These are phyloP conservation scores for Carassius auratus DNA, from an alignment of 2,113 vertebrate genomes.

Conservation along the genomic window DNA sequence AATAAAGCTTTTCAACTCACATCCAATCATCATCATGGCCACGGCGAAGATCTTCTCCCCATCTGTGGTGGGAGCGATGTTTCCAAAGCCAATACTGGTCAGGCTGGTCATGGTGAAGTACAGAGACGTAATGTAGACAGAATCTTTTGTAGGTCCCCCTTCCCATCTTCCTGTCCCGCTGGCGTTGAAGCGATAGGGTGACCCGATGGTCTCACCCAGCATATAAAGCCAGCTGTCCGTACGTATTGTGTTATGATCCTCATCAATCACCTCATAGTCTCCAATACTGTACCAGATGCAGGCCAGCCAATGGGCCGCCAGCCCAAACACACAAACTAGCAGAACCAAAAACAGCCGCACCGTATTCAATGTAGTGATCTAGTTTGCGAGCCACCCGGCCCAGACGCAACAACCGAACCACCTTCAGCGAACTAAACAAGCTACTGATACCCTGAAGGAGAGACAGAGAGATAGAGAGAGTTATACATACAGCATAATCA, in stretches of 20 bases:
- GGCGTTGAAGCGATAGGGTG: slow-evolving; percentile 90
- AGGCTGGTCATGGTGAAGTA: slow-evolving; percentile 99
- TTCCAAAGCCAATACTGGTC: slow-evolving; percentile 97
- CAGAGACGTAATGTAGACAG: slow-evolving; percentile 95
- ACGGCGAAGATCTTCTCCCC: slow-evolving; percentile 99
- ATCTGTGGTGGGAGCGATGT: slow-evolving; percentile 96
- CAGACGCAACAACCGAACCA: slow-evolving; percentile 91
- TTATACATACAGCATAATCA: background rate
- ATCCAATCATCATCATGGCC: slow-evolving; percentile 99
- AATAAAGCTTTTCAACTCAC: slow-evolving; percentile 81
- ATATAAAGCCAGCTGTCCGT: slow-evolving; percentile 96
- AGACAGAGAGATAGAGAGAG: slow-evolving; percentile 1
- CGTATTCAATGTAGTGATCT: slow-evolving; percentile 98
- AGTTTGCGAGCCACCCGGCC: slow-evolving; percentile 95
- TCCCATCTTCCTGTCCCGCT: slow-evolving; percentile 92
- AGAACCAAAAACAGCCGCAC: slow-evolving; percentile 93
- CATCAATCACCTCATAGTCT: slow-evolving; percentile 96
- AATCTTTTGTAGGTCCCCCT: slow-evolving; percentile 94
- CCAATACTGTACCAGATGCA: slow-evolving; percentile 99
- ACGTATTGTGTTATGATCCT: slow-evolving; percentile 89
- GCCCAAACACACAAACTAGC: slow-evolving; percentile 96
- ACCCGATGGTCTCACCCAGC: slow-evolving; percentile 86
- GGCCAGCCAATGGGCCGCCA: slow-evolving; percentile 98
- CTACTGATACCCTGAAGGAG: slow-evolving; percentile 91
- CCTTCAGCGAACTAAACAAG: slow-evolving; percentile 96